Evolutionary conservation across 2,113 vertebrate genomes (phyloP).

Genomic region (Agapornis roseicollis): DNA sequence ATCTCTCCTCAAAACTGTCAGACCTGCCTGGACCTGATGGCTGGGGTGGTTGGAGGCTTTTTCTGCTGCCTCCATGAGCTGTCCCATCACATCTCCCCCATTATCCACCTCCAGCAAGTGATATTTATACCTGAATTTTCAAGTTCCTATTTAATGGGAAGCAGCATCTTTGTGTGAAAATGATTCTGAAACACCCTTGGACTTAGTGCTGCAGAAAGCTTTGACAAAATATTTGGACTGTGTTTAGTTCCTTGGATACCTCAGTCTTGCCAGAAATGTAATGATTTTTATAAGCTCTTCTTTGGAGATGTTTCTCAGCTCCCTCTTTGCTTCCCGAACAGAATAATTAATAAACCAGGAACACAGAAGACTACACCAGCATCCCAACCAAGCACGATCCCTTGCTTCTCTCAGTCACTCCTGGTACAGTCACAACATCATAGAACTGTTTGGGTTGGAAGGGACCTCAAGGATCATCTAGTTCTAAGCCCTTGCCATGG

Average conservation of each 20-base stretch:
- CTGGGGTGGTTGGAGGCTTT: background rate
- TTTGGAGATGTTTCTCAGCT: background rate
- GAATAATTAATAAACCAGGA: slow-evolving; percentile 21
- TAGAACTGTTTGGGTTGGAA: background rate
- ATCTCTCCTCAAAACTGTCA: background rate
- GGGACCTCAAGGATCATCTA: background rate
- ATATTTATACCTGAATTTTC: background rate
- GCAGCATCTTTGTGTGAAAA: background rate
- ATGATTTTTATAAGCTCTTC: background rate
- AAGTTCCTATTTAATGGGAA: background rate
- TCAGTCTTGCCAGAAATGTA: background rate
- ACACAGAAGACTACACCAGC: accelerated
- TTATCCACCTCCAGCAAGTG: accelerated
- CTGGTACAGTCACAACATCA: background rate
- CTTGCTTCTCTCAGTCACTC: background rate
- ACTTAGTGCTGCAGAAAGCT: background rate
- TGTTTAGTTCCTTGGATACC: background rate
- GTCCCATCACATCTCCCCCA: background rate
- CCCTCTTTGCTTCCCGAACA: background rate
- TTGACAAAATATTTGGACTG: background rate
- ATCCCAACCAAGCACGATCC: background rate
- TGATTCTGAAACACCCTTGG: background rate
- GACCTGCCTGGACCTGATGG: background rate
- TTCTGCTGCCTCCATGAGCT: background rate
- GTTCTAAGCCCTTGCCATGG: background rate